Conservation (phyloP, 2,888 invertebrate genomes). For the Xanthostigma xanthostigma region DNA sequence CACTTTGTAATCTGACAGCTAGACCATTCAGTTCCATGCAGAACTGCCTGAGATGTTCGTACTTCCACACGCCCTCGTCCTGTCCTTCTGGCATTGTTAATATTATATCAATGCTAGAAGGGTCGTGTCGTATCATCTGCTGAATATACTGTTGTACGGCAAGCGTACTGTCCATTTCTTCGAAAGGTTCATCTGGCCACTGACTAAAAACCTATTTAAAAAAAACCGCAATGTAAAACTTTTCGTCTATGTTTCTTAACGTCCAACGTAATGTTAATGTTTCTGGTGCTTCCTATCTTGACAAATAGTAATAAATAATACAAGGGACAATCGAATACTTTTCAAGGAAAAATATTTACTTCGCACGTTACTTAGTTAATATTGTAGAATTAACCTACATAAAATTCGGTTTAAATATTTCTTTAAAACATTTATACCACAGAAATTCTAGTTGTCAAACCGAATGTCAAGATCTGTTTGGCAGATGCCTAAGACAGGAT, state of each 20-base stretch:
- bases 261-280: too few relatives aligned
- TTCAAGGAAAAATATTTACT: too few relatives aligned
- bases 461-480: too few relatives aligned
- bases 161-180: slow-evolving; percentile 98
- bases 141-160: slow-evolving; percentile 99
- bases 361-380: too few relatives aligned
- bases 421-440: too few relatives aligned
- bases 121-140: slow-evolving; percentile 87
- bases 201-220: slow-evolving; percentile 84
- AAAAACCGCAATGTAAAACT: slow-evolving; percentile 9
- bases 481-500: too few relatives aligned
- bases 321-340: too few relatives aligned
- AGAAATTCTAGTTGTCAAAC: too few relatives aligned
- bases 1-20: slow-evolving; percentile 87
- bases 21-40: slow-evolving; percentile 99
- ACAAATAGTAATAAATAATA: too few relatives aligned
- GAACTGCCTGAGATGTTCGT: slow-evolving; percentile 97
- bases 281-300: too few relatives aligned
- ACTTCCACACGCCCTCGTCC: slow-evolving; percentile 99
- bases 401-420: too few relatives aligned
- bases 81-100: slow-evolving; percentile 93
- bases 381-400: too few relatives aligned
- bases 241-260: not conserved
- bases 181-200: slow-evolving; percentile 97
- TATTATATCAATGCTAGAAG: slow-evolving; percentile 85